These are phyloP conservation scores for Raja brachyura DNA, from an alignment of 2,113 vertebrate genomes.

Conservation along the genomic window DNA sequence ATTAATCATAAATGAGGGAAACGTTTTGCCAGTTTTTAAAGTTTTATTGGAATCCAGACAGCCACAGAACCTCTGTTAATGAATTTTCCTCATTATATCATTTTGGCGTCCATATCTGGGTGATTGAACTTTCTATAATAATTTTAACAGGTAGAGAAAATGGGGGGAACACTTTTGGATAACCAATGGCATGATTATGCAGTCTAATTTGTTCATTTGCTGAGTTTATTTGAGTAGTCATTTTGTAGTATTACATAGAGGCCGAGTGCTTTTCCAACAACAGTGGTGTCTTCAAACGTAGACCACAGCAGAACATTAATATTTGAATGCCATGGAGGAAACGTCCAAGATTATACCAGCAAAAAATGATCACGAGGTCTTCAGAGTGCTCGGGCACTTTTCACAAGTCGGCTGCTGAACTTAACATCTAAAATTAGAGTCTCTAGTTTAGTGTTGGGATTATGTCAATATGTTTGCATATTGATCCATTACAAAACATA, in stretches of 20 bases:
- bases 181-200: neutral
- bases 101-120: neutral
- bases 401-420: neutral
- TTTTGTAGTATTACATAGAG: neutral
- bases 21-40: neutral
- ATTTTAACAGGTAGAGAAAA: neutral
- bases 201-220: neutral
- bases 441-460: neutral
- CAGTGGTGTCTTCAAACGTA: neutral
- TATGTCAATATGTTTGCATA: neutral
- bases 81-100: neutral
- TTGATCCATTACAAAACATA: neutral
- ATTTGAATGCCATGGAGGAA: neutral
- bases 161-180: neutral
- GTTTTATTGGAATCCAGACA: neutral
- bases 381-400: neutral
- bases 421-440: neutral
- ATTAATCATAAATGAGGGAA: no score
- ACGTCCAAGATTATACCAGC: neutral
- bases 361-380: neutral
- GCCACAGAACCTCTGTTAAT: neutral
- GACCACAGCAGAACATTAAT: neutral
- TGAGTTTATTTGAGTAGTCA: slow-evolving; percentile 15
- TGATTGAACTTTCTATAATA: neutral
- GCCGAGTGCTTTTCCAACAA: neutral